Base-by-base conservation (phyloP, 2,888 invertebrate genomes). In the Dolomedes plantarius region DNA sequence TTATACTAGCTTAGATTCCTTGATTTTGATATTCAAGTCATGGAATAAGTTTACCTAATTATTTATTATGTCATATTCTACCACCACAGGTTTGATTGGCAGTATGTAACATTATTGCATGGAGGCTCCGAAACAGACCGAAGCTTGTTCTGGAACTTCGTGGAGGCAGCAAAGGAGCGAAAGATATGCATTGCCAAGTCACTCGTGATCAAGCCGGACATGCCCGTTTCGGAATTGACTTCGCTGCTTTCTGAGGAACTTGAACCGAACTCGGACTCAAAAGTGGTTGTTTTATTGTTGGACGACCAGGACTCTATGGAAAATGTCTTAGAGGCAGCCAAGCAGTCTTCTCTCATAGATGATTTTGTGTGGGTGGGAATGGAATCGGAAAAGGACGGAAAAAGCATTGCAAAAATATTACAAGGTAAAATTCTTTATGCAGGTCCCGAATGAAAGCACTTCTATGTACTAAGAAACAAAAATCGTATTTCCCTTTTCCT, bases 241-340 rank as follows among this genome's bases (percentile, higher is more conserved):
- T 32, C 27, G 6, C 39, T 78, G 7, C 41, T 87, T 11, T 16
- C 27, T 1, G 62, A 64, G 0, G 71, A 78, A 7, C 28, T 87
- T 0, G 73, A 29, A 0, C 39, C 79, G 2, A 67, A 71, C 3
- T 64, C 67, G 27, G 77, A 83, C 11, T 62, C 80, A 1, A 67
- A 88, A 5, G 90, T 90, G 3, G 90, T 90, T 0, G 90, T 92
- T 11, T 89, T 91, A 7, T 89, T 91, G 11, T 90, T 91, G 80
- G 90, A 91, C 6, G 89, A 89, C 0, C 87, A 90, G 0, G 71
- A 81, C 5, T 90, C 91, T 72, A 90, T 90, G 2, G 88, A 90
- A 19, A 89, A 89, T 5, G 87, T 91, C 16, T 87, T 92, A 65
- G 89, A 90, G 75, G 91, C 91, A 0, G 90, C 91, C 0, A 89